Percentiles rank a stretch among this genome's conserved stretches.
Evolutionary conservation across 1,140 invertebrate species (phyloP).

Genomic region (Akabosia matsudoensis): DNA sequence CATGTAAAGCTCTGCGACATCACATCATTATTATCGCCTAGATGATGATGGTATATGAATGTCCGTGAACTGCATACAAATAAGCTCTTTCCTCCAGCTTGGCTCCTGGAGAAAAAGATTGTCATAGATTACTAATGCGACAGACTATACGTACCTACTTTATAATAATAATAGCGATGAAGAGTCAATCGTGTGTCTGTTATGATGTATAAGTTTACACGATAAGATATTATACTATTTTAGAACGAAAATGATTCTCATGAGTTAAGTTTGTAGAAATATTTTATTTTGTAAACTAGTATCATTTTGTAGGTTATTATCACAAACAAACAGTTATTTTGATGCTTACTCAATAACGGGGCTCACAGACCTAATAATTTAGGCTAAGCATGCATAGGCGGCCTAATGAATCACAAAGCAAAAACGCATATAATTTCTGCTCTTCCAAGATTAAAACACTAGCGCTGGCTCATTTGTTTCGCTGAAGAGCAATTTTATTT

Average conservation of each 20-base stretch:
- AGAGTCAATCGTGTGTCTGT: constrained; percentile 8
- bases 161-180: neutral
- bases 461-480: neutral
- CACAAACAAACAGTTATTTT: too few relatives aligned
- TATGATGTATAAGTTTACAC: neutral
- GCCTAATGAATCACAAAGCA: neutral
- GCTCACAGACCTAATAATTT: neutral
- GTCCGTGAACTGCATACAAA: neutral
- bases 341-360: too few relatives aligned
- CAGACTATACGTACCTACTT: neutral
- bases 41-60: neutral
- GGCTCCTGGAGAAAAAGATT: neutral
- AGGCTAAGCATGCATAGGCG: neutral
- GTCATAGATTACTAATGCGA: constrained; percentile 17
- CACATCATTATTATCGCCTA: constrained; percentile 7
- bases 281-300: too few relatives aligned
- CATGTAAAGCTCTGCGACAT: neutral
- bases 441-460: neutral
- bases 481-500: neutral
- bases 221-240: neutral
- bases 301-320: too few relatives aligned
- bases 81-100: neutral
- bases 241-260: neutral
- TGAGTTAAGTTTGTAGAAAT: neutral
- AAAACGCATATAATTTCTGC: neutral